Conservation (phyloP, 2,797 vertebrate species). For the Gallinago solitaria region DNA sequence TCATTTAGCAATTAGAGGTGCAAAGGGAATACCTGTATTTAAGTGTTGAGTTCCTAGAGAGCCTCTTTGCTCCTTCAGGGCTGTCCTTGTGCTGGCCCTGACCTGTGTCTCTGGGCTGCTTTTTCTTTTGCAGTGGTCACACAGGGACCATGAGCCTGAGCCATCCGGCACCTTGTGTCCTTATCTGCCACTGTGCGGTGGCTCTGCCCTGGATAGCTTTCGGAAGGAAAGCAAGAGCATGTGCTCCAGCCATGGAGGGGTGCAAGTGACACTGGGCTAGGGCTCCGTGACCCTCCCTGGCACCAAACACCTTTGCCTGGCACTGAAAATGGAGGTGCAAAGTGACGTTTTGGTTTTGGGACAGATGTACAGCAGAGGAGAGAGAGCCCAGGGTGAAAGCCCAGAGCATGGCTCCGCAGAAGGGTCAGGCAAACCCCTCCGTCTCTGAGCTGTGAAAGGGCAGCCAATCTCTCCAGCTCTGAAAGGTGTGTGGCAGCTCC, state of each 20-base stretch:
- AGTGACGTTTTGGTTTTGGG: neutral
- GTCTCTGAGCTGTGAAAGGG: neutral
- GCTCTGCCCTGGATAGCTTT: neutral
- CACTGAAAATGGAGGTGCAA: neutral
- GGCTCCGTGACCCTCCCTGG: rapidly evolving
- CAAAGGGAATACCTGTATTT: neutral
- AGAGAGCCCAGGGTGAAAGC: neutral
- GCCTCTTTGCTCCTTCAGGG: neutral
- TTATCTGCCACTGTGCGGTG: rapidly evolving
- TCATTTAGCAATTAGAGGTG: neutral
- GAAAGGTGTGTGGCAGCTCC: rapidly evolving
- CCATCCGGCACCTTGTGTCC: neutral
- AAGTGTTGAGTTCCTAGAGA: neutral
- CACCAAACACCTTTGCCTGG: neutral
- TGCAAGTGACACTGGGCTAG: neutral
- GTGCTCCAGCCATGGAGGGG: neutral
- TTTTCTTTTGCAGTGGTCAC: neutral
- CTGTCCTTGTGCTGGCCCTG: neutral
- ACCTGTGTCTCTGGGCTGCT: neutral
- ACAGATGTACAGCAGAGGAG: neutral
- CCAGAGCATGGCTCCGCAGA: neutral
- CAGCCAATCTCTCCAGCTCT: neutral
- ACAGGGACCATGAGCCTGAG: neutral
- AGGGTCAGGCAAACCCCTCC: neutral
- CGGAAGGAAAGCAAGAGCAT: neutral